Evolutionary conservation across 23 tunicate species (phyloP), one percentile per base, ranked within the genome.

Genomic region (Diplosoma virens): DNA sequence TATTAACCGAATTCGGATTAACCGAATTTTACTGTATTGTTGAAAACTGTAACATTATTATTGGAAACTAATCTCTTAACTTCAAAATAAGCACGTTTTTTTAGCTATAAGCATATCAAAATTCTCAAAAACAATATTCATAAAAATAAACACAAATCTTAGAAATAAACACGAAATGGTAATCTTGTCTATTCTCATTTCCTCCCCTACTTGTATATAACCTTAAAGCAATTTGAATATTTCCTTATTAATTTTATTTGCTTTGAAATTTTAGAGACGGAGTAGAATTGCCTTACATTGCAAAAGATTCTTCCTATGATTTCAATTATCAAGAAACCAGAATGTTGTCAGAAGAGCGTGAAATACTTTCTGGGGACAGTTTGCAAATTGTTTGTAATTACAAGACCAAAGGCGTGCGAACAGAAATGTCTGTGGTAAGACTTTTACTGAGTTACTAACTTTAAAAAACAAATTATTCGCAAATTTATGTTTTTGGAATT

Each of bases 301-400:
- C 78, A 7, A 47, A 25, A n/a, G 85, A 80, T 31, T 11, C 32
- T 24, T 2, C 67, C 5, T 80, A 70, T 33, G 85, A 80, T 54
- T 66, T 70, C 29, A 80, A 80, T 46, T 80, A 66, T 53, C 85
- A 80, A 80, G 85, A 80, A 61, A 53, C 47, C 18, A 45, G 77
- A 52, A 23, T 27, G 34, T 22, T 80, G 36, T n/a, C 58, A 5
- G 68, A 69, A 25, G 75, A 80, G 24, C 58, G 73, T 4, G 48
- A 34, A 14, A n/a, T 80, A 6, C 6, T 21, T 21, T 14, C 53
- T 22, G 73, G 75, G 0, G 85, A 80, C 52, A 26, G 52, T n/a
- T 31, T 80, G 32, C 85, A 80, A 71, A 25, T 80, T 21, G 78
- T 61, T 17, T 80, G 85, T 32, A 29, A 30, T 30, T 80, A 80